Conservation (phyloP, 2,797 vertebrate species). For the Pitangus sulphuratus region DNA sequence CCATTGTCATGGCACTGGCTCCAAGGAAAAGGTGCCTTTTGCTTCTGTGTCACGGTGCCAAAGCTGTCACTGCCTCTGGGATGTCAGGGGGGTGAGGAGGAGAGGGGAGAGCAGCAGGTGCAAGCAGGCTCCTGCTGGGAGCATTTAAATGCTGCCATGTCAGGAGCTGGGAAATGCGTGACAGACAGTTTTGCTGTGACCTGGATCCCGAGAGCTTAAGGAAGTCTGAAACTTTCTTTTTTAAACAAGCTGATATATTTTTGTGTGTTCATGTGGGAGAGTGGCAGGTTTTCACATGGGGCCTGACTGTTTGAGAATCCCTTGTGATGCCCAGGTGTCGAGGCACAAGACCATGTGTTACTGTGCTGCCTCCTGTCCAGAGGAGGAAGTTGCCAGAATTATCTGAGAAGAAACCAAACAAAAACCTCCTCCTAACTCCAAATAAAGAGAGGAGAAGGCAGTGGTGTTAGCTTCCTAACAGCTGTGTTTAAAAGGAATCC, state of each 20-base stretch:
- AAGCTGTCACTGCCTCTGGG: background rate
- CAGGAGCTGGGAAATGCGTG: background rate
- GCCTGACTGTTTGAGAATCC: background rate
- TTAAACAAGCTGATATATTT: background rate
- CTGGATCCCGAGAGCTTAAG: background rate
- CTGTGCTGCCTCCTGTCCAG: background rate
- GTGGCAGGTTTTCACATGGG: background rate
- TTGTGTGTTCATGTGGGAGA: background rate
- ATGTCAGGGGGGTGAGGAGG: rapidly evolving
- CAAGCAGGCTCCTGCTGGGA: background rate
- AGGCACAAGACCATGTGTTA: rapidly evolving
- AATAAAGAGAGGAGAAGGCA: background rate
- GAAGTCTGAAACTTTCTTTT: background rate
- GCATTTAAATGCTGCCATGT: background rate
- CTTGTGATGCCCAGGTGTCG: background rate
- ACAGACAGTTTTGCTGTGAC: background rate
- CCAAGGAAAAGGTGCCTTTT: background rate
- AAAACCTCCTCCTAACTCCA: background rate
- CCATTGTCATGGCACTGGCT: background rate
- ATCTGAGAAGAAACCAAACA: background rate
- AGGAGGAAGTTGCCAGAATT: background rate
- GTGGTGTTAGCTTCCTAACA: background rate
- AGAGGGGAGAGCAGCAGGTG: background rate
- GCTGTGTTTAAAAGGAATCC: background rate
- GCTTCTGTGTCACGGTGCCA: background rate